Evolutionary conservation across 1,140 invertebrate species (phyloP).

Genomic region (Sinella curviseta): DNA sequence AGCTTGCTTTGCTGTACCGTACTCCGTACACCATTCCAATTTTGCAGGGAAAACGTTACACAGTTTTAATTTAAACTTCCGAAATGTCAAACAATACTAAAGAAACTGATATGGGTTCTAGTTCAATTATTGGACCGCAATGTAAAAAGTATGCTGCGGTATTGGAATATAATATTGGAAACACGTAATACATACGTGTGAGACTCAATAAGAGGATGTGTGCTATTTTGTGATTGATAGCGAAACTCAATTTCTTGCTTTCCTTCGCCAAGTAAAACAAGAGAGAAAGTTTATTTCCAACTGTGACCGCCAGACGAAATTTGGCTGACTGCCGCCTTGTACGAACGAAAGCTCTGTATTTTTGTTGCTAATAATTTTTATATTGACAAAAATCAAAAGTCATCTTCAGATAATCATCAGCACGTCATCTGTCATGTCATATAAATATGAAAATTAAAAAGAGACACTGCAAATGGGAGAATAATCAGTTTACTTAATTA

Average conservation of each 20-base stretch:
- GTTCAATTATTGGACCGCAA: not conserved
- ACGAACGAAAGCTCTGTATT: too few relatives aligned
- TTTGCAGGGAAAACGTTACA: not conserved
- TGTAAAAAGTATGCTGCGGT: too few relatives aligned
- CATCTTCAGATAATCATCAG: too few relatives aligned
- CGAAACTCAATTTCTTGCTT: not conserved
- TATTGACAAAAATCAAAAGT: too few relatives aligned
- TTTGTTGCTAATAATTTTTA: not conserved
- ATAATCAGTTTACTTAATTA: too few relatives aligned
- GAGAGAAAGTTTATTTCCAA: conserved; percentile 7
- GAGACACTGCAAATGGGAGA: too few relatives aligned
- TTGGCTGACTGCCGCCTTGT: not conserved
- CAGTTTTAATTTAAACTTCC: not conserved
- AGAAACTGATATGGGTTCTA: not conserved
- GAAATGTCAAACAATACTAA: not conserved
- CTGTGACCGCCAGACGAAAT: not conserved
- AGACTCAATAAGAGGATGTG: too few relatives aligned
- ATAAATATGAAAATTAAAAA: too few relatives aligned
- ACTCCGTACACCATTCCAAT: too few relatives aligned
- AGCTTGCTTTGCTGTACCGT: too few relatives aligned
- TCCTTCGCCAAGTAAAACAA: not conserved
- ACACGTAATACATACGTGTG: too few relatives aligned
- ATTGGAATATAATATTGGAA: not conserved
- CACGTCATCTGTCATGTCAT: too few relatives aligned
- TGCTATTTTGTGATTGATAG: not conserved